phyloP scores from a whole-genome alignment of 2,888 invertebrate genomes.

The Shargacucullia verbasci region DNA sequence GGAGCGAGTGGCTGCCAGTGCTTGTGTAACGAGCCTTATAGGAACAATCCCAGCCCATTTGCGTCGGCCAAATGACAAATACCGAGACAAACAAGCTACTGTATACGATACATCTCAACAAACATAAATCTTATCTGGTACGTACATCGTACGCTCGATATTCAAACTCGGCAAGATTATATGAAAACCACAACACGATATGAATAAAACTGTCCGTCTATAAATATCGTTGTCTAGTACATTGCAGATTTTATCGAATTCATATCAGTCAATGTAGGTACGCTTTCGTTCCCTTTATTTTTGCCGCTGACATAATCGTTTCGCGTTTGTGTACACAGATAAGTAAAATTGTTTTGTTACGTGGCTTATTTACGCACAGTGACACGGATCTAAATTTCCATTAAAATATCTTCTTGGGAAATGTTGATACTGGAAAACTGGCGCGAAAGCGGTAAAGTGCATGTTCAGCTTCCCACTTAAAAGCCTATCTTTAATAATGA shows the following conservation, averaged over 20 bases:
- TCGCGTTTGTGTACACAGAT: constrained; percentile 28
- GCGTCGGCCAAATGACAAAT: constrained; percentile 62
- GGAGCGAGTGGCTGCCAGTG: constrained; percentile 28
- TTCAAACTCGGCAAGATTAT: constrained; percentile 40
- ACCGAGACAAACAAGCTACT: constrained; percentile 66
- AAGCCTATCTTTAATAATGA: constrained; percentile 7
- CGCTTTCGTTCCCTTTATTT: constrained; percentile 36
- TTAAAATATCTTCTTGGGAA: constrained; percentile 10
- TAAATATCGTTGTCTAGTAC: constrained; percentile 36
- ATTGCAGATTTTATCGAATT: constrained; percentile 49
- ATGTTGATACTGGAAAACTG: too few relatives aligned
- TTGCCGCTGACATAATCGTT: constrained; percentile 25
- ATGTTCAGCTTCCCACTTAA: constrained; percentile 4
- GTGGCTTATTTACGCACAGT: background rate
- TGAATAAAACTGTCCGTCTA: constrained; percentile 43
- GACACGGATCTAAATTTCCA: background rate
- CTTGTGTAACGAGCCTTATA: constrained; percentile 41
- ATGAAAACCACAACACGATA: constrained; percentile 42
- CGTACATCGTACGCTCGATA: constrained; percentile 32
- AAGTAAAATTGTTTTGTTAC: constrained; percentile 22
- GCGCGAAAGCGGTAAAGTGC: background rate
- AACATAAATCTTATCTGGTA: constrained; percentile 63
- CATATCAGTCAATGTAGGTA: constrained; percentile 43
- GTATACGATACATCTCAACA: constrained; percentile 55
- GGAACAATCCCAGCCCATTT: constrained; percentile 47